phyloP scores from a whole-genome alignment of 2,113 vertebrate genomes.

The Tupaia chinensis region DNA sequence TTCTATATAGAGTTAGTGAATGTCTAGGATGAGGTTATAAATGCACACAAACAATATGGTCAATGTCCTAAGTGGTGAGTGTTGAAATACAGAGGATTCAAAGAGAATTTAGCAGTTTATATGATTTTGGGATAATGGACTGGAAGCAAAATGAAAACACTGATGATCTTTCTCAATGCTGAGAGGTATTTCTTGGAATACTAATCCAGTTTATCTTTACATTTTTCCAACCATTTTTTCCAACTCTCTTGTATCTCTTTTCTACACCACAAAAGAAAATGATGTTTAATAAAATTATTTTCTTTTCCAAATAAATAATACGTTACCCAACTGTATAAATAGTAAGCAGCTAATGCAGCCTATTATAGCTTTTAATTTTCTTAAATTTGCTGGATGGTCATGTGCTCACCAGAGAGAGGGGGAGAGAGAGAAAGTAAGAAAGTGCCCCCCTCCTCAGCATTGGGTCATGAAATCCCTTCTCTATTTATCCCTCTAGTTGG shows the following conservation, averaged over 20 bases:
- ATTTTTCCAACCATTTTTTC: neutral
- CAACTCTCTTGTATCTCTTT: neutral
- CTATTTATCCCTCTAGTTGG: too few species aligned
- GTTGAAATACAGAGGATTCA: neutral
- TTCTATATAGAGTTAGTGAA: neutral
- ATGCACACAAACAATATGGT: neutral
- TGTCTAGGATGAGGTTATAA: neutral
- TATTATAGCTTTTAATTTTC: too few species aligned
- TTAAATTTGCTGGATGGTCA: too few species aligned
- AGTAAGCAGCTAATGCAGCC: neutral
- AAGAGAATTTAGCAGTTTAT: neutral
- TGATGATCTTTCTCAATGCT: neutral
- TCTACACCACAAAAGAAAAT: neutral
- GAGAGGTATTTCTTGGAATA: neutral
- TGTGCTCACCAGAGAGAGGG: too few species aligned
- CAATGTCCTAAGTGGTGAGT: neutral
- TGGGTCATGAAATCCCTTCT: too few species aligned
- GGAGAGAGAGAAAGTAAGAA: too few species aligned
- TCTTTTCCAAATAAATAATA: neutral
- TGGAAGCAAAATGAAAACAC: neutral
- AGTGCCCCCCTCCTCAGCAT: too few species aligned
- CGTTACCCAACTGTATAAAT: neutral
- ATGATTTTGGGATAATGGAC: neutral
- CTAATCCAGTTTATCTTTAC: neutral
- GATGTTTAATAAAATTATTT: neutral